Base-by-base conservation (phyloP, 2,888 invertebrate genomes). In the Spilosoma lubricipeda region DNA sequence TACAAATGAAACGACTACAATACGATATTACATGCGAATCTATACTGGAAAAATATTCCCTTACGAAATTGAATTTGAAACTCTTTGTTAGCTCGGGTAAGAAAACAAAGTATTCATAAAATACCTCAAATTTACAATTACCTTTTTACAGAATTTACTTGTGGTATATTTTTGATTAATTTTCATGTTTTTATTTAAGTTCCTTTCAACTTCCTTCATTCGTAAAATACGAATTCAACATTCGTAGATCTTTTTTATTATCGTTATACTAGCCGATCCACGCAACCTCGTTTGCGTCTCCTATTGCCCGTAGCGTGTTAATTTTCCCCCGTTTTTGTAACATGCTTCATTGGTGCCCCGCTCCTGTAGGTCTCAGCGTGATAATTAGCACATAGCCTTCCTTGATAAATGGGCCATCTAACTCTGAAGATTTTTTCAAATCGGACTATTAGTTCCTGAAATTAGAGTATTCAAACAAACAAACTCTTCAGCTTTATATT, bases 1-100 rank as follows among this genome's bases (percentile, higher is more conserved):
- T 85, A 86, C 77, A 81, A 87, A 83, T 82, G 80, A 82, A 83
- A 79, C 75, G 73, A 77, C 68, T 80, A 81, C 80, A 82, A 83
- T 83, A 77, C 76, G 36, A 72, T 82, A 82, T 81, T 83, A 85
- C 79, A 80, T 67, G 76, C 71, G 72, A 74, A 82, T 81, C 72
- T 85, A 80, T 77, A 79, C 84, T 81, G 82, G 86, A 87, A 87
- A 88, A 88, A 87, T 87, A 80, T 84, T 85, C 82, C 78, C 82
- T 82, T 74, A 70, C 72, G 77, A 81, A 90, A 90, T 91, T 87
- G 87, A 88, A 90, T 90, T 88, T 86, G 85, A 86, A 76, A 80
- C 79, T 88, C 90, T 88, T 90, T 90, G 89, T 89, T 87, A 85
- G 77, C 65, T 72, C 77, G 84, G 74, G 86, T 79, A 84, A 87